These are phyloP conservation scores for Pelochelys cantorii DNA, from an alignment of 2,797 vertebrate species.

Conservation along the genomic window DNA sequence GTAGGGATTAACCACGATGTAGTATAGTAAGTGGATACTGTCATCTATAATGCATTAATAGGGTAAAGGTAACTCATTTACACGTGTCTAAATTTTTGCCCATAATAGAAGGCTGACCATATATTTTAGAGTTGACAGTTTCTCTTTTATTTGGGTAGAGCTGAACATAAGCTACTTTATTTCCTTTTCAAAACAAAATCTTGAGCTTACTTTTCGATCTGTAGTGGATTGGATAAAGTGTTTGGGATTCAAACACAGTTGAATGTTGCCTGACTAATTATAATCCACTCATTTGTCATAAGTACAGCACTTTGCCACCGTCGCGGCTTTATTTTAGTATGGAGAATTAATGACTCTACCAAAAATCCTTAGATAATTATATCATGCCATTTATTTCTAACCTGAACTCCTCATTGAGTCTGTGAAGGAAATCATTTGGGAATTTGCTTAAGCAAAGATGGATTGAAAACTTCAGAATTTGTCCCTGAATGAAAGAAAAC, in stretches of 20 bases:
- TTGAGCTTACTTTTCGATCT: constrained; percentile 48
- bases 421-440: neutral
- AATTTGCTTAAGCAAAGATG: neutral
- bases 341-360: neutral
- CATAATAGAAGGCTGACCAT: neutral
- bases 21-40: constrained; percentile 65
- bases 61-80: neutral
- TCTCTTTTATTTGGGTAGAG: neutral
- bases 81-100: neutral
- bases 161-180: neutral
- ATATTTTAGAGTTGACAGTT: neutral
- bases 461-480: constrained; percentile 6
- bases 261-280: constrained; percentile 18
- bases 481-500: neutral
- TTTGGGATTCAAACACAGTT: constrained; percentile 29
- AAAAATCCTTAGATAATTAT: neutral
- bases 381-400: neutral
- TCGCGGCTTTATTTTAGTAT: rapidly evolving
- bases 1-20: constrained; percentile 75
- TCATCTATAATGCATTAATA: constrained; percentile 66
- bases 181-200: constrained; percentile 39
- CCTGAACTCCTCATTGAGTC: neutral
- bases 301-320: neutral
- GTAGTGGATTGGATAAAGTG: constrained; percentile 55
- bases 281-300: neutral